These are phyloP conservation scores for Oophaga sylvatica DNA, from an alignment of 2,797 vertebrate genomes.

Conservation along the genomic window DNA sequence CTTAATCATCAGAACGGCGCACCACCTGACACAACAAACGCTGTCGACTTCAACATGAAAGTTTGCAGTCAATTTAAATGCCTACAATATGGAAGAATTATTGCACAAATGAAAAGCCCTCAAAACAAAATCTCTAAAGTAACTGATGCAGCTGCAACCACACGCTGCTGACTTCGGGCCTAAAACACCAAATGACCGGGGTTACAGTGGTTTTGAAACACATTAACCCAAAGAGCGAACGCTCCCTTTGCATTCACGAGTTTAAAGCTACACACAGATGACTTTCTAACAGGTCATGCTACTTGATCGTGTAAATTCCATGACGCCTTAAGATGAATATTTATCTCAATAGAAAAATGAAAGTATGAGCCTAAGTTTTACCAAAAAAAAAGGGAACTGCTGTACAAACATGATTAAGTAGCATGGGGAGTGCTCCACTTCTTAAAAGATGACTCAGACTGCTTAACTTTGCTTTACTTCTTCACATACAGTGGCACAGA, in stretches of 20 bases:
- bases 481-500: too few relatives aligned
- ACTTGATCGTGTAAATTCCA: slow-evolving; percentile 10
- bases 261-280: slow-evolving; percentile 31
- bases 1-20: slow-evolving; percentile 45
- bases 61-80: slow-evolving; percentile 37
- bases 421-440: too few relatives aligned
- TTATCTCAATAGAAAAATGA: slow-evolving; percentile 23
- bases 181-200: slow-evolving; percentile 48
- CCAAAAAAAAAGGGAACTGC: neutral
- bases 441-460: too few relatives aligned
- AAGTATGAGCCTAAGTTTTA: neutral
- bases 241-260: slow-evolving; percentile 38
- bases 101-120: slow-evolving; percentile 55
- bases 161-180: slow-evolving; percentile 54
- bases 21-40: slow-evolving; percentile 59
- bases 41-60: slow-evolving; percentile 38
- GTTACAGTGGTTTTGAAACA: slow-evolving; percentile 55
- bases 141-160: slow-evolving; percentile 54
- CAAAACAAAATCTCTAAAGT: slow-evolving; percentile 51
- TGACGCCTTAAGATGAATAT: slow-evolving; percentile 13
- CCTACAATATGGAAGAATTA: slow-evolving; percentile 57
- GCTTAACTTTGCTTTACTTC: too few relatives aligned
- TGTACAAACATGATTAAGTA: neutral
- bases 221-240: slow-evolving; percentile 51
- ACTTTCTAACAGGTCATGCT: neutral